phyloP scores from a whole-genome alignment of 2,888 invertebrate genomes.

The Nemurella pictetii region DNA sequence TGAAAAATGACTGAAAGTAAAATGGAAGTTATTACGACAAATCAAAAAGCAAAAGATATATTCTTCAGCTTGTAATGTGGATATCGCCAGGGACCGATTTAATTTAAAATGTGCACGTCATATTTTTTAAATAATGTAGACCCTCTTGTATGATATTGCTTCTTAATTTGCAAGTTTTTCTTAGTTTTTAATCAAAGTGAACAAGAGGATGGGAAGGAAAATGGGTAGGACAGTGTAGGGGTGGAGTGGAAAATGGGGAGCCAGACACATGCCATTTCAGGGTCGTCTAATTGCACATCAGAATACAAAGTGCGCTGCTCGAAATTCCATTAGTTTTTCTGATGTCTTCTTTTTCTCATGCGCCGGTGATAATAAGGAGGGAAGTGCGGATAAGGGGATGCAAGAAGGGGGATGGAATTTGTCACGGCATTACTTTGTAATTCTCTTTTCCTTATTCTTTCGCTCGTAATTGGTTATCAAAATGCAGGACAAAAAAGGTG shows the following conservation, averaged over 20 bases:
- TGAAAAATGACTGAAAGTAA: no score
- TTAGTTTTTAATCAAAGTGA: slow-evolving; percentile 3
- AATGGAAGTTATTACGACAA: no score
- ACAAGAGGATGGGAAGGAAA: background rate
- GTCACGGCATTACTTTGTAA: slow-evolving; percentile 1
- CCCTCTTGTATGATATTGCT: background rate
- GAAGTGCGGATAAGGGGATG: background rate
- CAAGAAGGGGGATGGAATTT: background rate
- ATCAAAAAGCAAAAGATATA: background rate
- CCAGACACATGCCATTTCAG: background rate
- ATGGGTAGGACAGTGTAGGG: background rate
- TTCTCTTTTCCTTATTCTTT: background rate
- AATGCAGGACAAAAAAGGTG: background rate
- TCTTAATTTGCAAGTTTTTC: background rate
- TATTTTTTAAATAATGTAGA: background rate
- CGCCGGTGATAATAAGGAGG: background rate
- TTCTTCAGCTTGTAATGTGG: no score
- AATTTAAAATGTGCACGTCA: background rate
- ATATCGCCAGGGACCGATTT: background rate
- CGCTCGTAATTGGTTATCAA: background rate
- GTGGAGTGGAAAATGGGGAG: background rate
- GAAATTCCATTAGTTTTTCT: background rate
- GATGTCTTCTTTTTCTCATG: background rate
- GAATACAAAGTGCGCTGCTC: background rate
- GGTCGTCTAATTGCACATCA: slow-evolving; percentile 13